phyloP scores from a whole-genome alignment of 2,113 vertebrate species.

The Rhinoderma darwinii region DNA sequence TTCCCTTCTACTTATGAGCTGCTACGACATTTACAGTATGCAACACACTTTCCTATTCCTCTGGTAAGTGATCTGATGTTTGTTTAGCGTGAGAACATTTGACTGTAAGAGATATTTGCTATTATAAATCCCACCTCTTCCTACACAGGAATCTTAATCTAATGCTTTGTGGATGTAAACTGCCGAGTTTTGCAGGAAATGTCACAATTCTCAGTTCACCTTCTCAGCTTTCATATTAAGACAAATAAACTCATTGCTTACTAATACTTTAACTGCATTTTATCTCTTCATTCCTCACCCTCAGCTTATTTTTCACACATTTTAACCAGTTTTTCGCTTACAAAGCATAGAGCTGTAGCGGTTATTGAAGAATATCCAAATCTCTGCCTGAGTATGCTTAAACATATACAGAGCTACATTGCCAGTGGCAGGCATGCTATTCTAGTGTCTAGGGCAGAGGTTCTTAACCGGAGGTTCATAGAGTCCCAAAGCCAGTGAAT shows the following conservation, averaged over 20 bases:
- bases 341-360: background rate
- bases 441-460: background rate
- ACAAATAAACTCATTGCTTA: background rate
- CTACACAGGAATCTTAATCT: background rate
- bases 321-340: background rate
- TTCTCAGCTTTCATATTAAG: background rate
- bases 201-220: background rate
- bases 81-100: background rate
- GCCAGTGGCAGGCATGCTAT: background rate
- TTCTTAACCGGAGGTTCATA: background rate
- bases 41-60: slow-evolving; percentile 71
- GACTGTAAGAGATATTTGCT: background rate
- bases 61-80: background rate
- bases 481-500: background rate
- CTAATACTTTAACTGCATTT: background rate
- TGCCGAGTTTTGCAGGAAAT: background rate
- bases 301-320: background rate
- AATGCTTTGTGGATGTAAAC: background rate
- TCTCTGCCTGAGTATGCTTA: background rate
- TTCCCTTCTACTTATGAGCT: slow-evolving; percentile 76
- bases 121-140: background rate
- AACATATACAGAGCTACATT: background rate
- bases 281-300: background rate
- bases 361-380: background rate
- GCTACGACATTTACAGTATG: slow-evolving; percentile 75